Conservation (phyloP, 2,113 vertebrate species). For the Syrmaticus mikado region DNA sequence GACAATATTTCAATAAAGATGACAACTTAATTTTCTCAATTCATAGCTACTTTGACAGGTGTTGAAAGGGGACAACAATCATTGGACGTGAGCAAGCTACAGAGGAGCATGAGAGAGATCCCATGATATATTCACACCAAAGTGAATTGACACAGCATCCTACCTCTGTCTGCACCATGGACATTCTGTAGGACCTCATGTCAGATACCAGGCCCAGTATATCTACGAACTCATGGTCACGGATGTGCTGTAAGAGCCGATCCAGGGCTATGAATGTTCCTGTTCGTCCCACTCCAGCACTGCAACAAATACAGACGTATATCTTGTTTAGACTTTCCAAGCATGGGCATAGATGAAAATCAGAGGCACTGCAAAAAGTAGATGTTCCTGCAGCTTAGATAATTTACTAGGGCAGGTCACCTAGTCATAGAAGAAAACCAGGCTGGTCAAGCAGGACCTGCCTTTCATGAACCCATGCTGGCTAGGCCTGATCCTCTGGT, state of each 20-base stretch:
- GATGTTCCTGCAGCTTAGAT: background rate
- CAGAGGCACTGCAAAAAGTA: background rate
- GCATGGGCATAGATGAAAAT: too few relatives aligned
- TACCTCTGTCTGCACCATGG: constrained; percentile 99
- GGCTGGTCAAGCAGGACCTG: background rate
- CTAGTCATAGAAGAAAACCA: too few relatives aligned
- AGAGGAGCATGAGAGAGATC: background rate
- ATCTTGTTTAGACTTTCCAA: background rate
- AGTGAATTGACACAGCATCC: background rate
- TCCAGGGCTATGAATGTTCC: constrained; percentile 97
- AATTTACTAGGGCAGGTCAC: too few relatives aligned
- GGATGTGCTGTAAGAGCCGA: constrained; percentile 93
- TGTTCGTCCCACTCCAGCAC: constrained; percentile 93
- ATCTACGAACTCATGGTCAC: constrained; percentile 92
- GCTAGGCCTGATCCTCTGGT: background rate
- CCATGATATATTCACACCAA: rapidly evolving
- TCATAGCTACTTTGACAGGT: background rate
- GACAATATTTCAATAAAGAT: background rate
- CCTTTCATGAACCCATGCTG: background rate
- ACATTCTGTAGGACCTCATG: constrained; percentile 94
- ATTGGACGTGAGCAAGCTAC: rapidly evolving
- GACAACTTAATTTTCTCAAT: background rate
- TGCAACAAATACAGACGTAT: constrained; percentile 54
- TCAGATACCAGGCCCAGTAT: constrained; percentile 93
- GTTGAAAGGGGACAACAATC: background rate